These are phyloP conservation scores for Diarsia mendica DNA, from an alignment of 2,888 invertebrate species.

Conservation along the genomic window DNA sequence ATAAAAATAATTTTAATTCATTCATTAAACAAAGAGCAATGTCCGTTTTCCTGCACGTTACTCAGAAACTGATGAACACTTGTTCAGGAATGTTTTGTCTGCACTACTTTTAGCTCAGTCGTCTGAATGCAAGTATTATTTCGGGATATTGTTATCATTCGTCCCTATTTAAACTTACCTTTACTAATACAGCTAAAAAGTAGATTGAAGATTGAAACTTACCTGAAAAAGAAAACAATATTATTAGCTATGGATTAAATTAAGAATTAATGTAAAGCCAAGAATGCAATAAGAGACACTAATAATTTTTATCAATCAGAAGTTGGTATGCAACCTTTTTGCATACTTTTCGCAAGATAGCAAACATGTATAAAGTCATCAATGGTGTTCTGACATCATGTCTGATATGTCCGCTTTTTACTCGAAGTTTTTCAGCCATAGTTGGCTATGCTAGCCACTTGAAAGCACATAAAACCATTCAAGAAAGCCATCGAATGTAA, in stretches of 20 bases:
- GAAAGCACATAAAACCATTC: too few species aligned
- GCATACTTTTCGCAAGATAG: not conserved
- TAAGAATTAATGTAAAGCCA: not conserved
- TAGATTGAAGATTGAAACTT: too few species aligned
- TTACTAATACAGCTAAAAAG: too few species aligned
- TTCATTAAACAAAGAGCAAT: constrained; percentile 46
- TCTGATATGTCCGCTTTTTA: too few species aligned
- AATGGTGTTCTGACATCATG: too few species aligned
- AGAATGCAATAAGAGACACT: not conserved
- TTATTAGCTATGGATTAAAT: too few species aligned
- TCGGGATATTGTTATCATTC: not conserved
- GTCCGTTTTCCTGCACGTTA: constrained; percentile 63
- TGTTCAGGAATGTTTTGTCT: constrained; percentile 22
- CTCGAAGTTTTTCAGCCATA: too few species aligned
- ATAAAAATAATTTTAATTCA: constrained; percentile 50
- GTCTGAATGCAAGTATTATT: constrained; percentile 7
- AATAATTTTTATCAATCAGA: not conserved
- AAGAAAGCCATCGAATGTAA: too few species aligned
- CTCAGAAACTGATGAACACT: constrained; percentile 48
- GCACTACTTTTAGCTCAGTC: constrained; percentile 2
- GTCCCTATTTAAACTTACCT: too few species aligned
- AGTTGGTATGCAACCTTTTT: not conserved
- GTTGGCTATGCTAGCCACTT: too few species aligned
- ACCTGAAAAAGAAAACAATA: too few species aligned
- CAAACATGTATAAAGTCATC: not conserved